Conservation (phyloP, 2,797 vertebrate genomes). For the Mareca strepera region DNA sequence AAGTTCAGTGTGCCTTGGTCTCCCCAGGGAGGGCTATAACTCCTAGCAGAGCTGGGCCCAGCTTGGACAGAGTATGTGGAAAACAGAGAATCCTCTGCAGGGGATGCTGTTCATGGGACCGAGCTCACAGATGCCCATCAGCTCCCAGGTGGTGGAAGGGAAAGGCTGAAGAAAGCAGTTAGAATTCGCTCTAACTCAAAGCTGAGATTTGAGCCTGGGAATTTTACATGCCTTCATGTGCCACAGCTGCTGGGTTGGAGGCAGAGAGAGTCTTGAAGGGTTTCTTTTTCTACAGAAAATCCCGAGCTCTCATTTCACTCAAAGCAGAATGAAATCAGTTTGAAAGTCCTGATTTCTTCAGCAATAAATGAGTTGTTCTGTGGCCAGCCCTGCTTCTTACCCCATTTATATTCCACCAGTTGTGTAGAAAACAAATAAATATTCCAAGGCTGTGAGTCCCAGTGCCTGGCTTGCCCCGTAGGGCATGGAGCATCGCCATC, state of each 20-base stretch:
- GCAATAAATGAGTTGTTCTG: background rate
- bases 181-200: too few species aligned
- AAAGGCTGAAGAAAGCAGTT: background rate
- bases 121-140: background rate
- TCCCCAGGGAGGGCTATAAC: background rate
- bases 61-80: background rate
- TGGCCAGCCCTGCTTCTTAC: background rate
- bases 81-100: background rate
- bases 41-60: background rate
- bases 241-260: background rate
- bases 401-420: background rate
- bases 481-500: background rate
- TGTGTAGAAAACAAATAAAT: background rate
- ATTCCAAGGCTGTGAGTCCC: background rate
- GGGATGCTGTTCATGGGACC: background rate
- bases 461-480: fast-evolving
- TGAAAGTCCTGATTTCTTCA: background rate
- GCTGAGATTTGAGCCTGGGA: background rate
- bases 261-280: background rate
- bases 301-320: background rate
- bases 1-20: background rate
- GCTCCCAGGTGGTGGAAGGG: background rate
- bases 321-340: background rate
- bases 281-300: background rate
- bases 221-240: too few species aligned